Evolutionary conservation across 2,113 vertebrate genomes (phyloP).

Genomic region (Pundamilia nyererei): DNA sequence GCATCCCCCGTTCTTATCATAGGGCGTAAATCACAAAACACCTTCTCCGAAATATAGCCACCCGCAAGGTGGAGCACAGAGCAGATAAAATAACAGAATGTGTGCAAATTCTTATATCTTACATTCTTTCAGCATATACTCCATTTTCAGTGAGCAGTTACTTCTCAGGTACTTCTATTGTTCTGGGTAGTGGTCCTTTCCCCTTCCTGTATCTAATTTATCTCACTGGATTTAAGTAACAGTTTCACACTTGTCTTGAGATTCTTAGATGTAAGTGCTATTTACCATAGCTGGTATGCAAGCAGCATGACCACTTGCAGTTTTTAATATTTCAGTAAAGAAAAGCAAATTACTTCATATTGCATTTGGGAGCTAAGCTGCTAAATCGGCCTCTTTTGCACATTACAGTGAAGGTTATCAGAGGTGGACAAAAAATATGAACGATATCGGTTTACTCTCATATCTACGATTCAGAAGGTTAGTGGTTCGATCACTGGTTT

Average conservation of each 20-base stretch:
- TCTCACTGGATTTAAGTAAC: slow-evolving; percentile 11
- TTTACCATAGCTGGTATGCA: neutral
- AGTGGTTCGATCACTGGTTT: neutral
- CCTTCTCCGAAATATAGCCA: slow-evolving; percentile 45
- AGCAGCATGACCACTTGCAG: neutral
- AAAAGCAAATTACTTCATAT: slow-evolving; percentile 9
- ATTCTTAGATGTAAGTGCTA: slow-evolving; percentile 23
- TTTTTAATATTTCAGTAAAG: slow-evolving; percentile 6
- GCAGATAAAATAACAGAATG: slow-evolving; percentile 16
- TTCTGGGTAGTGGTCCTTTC: neutral
- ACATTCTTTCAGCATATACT: neutral
- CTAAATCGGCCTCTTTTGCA: neutral
- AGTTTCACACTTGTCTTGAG: slow-evolving; percentile 20
- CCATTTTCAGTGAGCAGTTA: neutral
- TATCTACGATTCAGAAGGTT: neutral
- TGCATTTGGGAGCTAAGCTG: neutral
- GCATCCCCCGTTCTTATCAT: slow-evolving; percentile 57
- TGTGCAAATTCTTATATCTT: neutral
- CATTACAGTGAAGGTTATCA: neutral
- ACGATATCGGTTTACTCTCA: neutral
- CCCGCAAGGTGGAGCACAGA: slow-evolving; percentile 18
- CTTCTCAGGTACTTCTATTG: neutral
- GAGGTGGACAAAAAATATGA: neutral
- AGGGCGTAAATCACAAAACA: slow-evolving; percentile 58
- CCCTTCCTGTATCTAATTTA: slow-evolving; percentile 7